Evolutionary conservation across 92 coral and sea anemone genomes (phyloP), one percentile per base, ranked within the genome.

Genomic region (Palythoa heliodiscus): DNA sequence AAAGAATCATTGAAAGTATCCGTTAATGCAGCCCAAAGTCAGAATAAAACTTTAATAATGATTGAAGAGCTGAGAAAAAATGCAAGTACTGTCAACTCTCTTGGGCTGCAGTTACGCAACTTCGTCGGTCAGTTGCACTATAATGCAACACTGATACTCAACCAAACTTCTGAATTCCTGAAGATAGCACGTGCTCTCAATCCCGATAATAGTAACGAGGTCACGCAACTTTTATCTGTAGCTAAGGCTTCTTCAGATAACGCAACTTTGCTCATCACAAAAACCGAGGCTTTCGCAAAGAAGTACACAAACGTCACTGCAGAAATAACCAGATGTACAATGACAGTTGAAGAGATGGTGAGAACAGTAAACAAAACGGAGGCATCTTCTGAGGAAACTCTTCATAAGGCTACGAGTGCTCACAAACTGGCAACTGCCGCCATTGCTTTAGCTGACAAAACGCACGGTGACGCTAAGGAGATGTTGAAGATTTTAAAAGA

Each of bases 391-490:
- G 80, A 63, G n/a, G 78, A 74, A n/a, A 86, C 93, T 19, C 89
- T 96, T 13, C 77, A 11, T 71, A 93, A 94, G 73, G 97, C 95
- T 4, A 78, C 55, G 2, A 77, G 86, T 17, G 96, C 95, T 11
- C 89, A 70, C 52, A 55, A 70, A 29, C 89, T 91, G 78, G 98
- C 96, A 1, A 87, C 43, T 12, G 78, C 83, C 39, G 98, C 99
- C 7, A 89, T 91, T 11, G 86, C 86, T n/a, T 89, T 93, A 52
- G 95, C 99, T 20, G 79, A 52, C n/a, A 88, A 87, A 71, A 92
- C 95, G 14, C 90, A 91, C 77, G 55, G 85, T 19, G 98, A 96
- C 73, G 93, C 96, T 2, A 76, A 39, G 72, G 94, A 91, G 82
- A 96, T 95, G 92, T 86, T 89, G 1, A 73, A 87, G 76, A 90